Conservation (phyloP, 2,113 vertebrate species). For the Talpa occidentalis region DNA sequence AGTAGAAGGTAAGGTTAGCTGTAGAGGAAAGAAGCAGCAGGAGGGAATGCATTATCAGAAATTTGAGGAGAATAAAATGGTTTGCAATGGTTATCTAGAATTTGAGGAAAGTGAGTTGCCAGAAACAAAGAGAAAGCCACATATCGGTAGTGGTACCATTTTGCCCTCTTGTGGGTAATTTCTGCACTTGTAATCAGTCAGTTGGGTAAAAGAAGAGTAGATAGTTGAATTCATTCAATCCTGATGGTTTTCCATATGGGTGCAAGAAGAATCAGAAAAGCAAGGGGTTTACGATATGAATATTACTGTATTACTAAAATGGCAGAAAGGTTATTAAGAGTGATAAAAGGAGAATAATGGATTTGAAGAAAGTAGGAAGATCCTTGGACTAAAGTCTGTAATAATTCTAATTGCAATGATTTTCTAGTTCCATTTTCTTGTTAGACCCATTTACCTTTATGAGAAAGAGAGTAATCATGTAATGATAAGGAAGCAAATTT, state of each 20-base stretch:
- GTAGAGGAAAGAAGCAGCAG: background rate
- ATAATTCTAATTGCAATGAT: background rate
- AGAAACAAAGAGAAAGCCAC: background rate
- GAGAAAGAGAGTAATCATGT: background rate
- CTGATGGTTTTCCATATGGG: background rate
- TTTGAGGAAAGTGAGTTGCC: background rate
- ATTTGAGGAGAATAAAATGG: background rate
- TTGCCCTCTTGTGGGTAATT: background rate
- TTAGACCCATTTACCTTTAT: background rate
- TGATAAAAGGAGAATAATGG: background rate
- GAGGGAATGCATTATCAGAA: background rate
- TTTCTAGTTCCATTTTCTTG: constrained; percentile 19
- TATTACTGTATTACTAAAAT: background rate
- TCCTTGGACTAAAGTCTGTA: background rate
- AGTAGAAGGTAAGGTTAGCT: background rate
- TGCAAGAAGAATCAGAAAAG: background rate
- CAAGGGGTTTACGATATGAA: background rate
- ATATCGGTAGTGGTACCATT: too few species aligned
- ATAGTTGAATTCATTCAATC: background rate
- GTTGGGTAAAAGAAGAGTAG: background rate
- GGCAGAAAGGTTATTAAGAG: background rate
- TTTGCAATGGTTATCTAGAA: background rate
- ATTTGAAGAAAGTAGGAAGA: background rate
- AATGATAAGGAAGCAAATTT: background rate
- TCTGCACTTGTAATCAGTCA: background rate